Percentiles rank a stretch among this genome's conserved stretches.
Evolutionary conservation across 2,888 invertebrate genomes (phyloP).

Genomic region (Periphyllus acericola): DNA sequence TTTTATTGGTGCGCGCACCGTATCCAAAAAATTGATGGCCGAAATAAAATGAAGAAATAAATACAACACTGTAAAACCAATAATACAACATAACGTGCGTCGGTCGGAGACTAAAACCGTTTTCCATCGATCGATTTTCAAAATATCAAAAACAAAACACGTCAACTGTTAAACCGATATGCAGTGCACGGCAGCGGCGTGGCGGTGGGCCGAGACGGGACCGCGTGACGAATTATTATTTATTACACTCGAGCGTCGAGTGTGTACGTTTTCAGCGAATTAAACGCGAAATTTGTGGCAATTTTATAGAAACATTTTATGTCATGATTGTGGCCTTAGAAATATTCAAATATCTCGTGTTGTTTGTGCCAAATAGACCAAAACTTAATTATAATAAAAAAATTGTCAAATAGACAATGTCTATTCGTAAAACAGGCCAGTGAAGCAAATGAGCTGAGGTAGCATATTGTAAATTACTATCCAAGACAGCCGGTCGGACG

Average conservation of each 20-base stretch:
- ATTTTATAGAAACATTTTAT: background rate
- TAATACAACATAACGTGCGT: too few relatives aligned
- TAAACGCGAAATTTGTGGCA: conserved; percentile 10
- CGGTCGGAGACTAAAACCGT: background rate
- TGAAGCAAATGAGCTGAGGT: too few relatives aligned
- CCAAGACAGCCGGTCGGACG: too few relatives aligned
- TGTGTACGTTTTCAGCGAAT: conserved; percentile 10
- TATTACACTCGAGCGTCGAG: too few relatives aligned
- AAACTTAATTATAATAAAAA: too few relatives aligned
- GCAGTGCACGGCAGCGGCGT: too few relatives aligned
- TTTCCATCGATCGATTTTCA: conserved; percentile 1
- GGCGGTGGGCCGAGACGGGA: background rate
- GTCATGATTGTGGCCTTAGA: background rate
- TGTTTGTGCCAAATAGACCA: too few relatives aligned
- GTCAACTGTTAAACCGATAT: conserved; percentile 1
- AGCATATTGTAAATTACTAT: too few relatives aligned
- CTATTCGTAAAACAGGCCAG: too few relatives aligned
- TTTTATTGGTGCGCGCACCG: too few relatives aligned
- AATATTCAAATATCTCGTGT: too few relatives aligned
- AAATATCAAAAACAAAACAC: conserved; percentile 30
- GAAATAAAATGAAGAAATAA: background rate
- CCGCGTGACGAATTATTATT: conserved; percentile 28
- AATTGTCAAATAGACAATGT: too few relatives aligned
- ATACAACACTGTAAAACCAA: background rate
- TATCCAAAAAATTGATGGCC: background rate